A percentile compares a stretch with the other conserved stretches of the same genome.
Evolutionary conservation across 1,140 invertebrate genomes (phyloP).

Genomic region (Ladona fulva): DNA sequence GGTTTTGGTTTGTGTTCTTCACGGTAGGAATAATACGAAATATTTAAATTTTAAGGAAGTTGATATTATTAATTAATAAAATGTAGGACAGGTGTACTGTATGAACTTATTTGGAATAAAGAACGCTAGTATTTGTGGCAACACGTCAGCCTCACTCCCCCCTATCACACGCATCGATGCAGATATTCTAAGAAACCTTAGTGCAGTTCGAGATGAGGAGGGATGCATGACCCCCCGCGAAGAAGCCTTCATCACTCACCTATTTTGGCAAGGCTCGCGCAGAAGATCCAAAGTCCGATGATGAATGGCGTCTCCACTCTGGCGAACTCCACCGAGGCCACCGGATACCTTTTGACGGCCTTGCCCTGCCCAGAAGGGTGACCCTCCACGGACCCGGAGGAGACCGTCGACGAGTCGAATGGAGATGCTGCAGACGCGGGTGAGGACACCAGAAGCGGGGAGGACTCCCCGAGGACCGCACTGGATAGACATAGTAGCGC

Average conservation of each 20-base stretch:
- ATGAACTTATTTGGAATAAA: too few species aligned
- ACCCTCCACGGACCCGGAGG: slow-evolving; percentile 35
- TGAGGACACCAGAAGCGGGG: neutral
- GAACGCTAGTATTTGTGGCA: too few species aligned
- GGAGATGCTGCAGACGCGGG: slow-evolving; percentile 60
- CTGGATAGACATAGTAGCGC: too few species aligned
- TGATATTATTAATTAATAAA: too few species aligned
- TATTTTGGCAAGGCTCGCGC: slow-evolving; percentile 88
- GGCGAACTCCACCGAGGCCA: slow-evolving; percentile 75
- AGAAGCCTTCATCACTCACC: slow-evolving; percentile 49
- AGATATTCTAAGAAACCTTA: too few species aligned
- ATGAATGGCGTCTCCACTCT: slow-evolving; percentile 85
- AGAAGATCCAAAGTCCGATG: slow-evolving; percentile 90
- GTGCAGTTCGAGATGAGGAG: neutral
- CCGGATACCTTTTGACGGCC: slow-evolving; percentile 48
- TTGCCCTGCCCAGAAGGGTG: slow-evolving; percentile 39
- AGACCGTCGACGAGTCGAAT: slow-evolving; percentile 47
- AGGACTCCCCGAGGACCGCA: too few species aligned
- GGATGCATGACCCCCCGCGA: neutral
- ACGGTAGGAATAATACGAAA: too few species aligned
- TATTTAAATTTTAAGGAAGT: too few species aligned
- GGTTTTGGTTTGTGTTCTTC: too few species aligned
- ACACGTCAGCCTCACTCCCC: too few species aligned
- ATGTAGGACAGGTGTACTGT: too few species aligned
- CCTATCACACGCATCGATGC: too few species aligned